Evolutionary conservation across 2,113 vertebrate genomes (phyloP), one percentile per base, ranked within the genome.

Genomic region (Oryzias woworae): DNA sequence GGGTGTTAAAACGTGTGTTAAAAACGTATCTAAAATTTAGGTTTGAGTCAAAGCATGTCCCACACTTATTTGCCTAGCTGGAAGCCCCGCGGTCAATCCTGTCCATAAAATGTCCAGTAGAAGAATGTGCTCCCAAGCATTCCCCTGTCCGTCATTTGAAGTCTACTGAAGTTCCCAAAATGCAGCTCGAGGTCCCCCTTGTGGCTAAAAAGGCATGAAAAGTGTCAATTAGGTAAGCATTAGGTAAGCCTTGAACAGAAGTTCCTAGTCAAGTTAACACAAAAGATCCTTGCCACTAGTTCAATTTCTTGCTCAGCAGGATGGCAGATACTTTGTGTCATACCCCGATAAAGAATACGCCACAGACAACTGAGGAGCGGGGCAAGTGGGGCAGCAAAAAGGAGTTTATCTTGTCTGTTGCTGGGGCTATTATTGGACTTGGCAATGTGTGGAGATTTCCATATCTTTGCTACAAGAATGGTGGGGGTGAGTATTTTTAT

Each of bases 361-460:
- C 59, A 26, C 57, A 45, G 44, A 42, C 47, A 48, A 41, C 58
- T 1, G 17, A 66, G 53, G 79, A 86, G 20, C 83, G 88, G 4
- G 87, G 82, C 24, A 82, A 87, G 28, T 90, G 88, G 88, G 71
- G 43, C 0, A 88, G 58, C 49, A 88, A 90, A 62, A 75, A 18
- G 20, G 88, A 89, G 66, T 90, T 88, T 63, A 72, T 90, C 54
- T 56, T 89, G n/a, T 82, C 87, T 55, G 76, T 82, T 46, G 85
- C 85, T 12, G 87, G 87, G 45, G 85, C 85, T 43, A 77, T 89
- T 56, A 80, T 90, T 57, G 87, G 88, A 69, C 78, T 88, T 0
- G 88, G 87, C 58, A 90, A 90, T 0, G 56, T 90, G n/a, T 90
- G 88, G 88, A 87, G 88, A 69, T 89, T 90, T 77, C 87, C 88